Base-by-base conservation (phyloP, 2,113 vertebrate species). In the Vicugna pacos region DNA sequence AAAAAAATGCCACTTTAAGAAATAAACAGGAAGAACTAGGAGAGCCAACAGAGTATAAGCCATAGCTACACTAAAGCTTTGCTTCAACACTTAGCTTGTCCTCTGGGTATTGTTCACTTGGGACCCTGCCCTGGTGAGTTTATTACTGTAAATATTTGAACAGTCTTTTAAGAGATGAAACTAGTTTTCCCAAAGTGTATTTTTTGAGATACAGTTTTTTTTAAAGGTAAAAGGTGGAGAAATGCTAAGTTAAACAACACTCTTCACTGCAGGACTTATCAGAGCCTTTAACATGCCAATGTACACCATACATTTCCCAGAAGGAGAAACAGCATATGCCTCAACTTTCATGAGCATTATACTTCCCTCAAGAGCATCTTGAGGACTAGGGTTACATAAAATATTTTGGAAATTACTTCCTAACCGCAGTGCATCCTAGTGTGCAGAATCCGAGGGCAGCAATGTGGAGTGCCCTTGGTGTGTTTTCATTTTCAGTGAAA, bases 401-500 rank as follows among this genome's bases (percentile, higher is more conserved):
- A 93, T n/a, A 94, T 89, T 92, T 83, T 35, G 14, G 64, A 70
- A 95, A 72, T 42, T 65, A 42, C 32, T 28, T 1, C 67, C 95
- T 94, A 94, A 93, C 46, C 56, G n/a, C 17, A 94, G 16, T 54
- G 19, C 72, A 77, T 87, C n/a, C 67, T 50, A 72, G 42, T 72
- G 54, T 93, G 13, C 35, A 84, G 48, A 96, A 84, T 85, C 54
- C 73, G 22, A 90, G 56, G n/a, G 73, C 19, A 72, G 50, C 35
- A 67, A 13, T 85, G 16, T 96, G 48, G 60, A 95, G 65, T 11
- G 7, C 50, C 19, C 22, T 35, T 38, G 81, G 7, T 94, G 13
- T 73, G 48, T 89, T 90, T 92, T 85, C 95, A 88, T 3, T 94
- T 96, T 97, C 92, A 91, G 1, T 84, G 32, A 92, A 97, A 95